Base-by-base conservation (phyloP, 1,140 invertebrate species). In the Drosophila obscura region DNA sequence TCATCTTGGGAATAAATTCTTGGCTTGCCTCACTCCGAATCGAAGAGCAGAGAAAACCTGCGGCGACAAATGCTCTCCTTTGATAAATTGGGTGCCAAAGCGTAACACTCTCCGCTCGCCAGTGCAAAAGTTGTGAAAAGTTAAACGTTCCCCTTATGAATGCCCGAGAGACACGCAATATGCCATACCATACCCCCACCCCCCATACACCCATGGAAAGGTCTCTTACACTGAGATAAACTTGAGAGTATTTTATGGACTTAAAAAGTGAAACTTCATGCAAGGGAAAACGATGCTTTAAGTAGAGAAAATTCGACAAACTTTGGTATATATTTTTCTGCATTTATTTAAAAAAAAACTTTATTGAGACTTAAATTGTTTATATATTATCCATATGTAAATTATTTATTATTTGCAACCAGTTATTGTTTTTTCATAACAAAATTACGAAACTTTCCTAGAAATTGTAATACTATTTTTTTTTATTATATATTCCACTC, bases 81-180 rank as follows among this genome's bases (percentile, higher is more conserved):
- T 82, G 82, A 88, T 87, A 78, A 87, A 87, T 87, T 83, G 79
- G 79, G 83, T 87, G 79, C 76, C 83, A 88, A 87, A 82, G 48
- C 64, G 22, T 58, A 74, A 65, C 72, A 72, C 69, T 65, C 35
- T 39, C 9, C 35, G 8, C 35, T 35, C 35, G 9, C 9, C 71
- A 60, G 59, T 62, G 67, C 81, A 63, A 74, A 75, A 71, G 79
- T 88, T 87, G 75, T 79, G 67, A 87, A 80, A 87, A 87, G 83
- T 87, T 87, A 87, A 87, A 87, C 84, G 84, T 48, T 77, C 15
- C 45, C 63, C 67, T 76, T 77, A 87, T 72, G 73, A 46, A 88
- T 88, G 62, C 56, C 44, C 45, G 41, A 35, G 64, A 61, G 73
- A 71, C 83, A 88, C 83, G 83, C 83, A 88, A 79, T 57, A 39